Base-by-base conservation (phyloP, 2,797 vertebrate genomes). In the Atherinosoma microstoma region DNA sequence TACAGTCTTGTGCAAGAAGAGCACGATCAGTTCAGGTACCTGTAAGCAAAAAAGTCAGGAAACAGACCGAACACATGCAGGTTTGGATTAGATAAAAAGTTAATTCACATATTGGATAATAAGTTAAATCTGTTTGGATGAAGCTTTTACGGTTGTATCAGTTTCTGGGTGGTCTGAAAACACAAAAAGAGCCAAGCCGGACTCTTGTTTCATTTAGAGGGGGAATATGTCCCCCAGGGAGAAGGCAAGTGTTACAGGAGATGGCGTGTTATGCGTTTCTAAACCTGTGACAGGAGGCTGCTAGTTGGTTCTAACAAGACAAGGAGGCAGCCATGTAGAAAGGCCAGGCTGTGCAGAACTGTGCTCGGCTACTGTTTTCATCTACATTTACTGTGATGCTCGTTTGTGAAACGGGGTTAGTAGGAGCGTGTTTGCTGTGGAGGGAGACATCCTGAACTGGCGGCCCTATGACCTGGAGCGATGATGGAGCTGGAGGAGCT, bases 141-240 rank as follows among this genome's bases (percentile, higher is more conserved):
- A 47, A 47, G 45, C 18, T 49, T 72, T 42, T 59, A 42, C 67
- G 61, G 62, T 67, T 24, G 29, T 83, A 69, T 75, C 85, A 79
- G 72, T 89, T 84, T 88, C 82, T 93, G 94, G 93, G 94, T 95
- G 94, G 94, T 94, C 94, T 85, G 4, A 63, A 71, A 83, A 59
- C 47, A 76, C 78, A 83, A 86, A 67, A 85, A 83, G 74, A 83
- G 70, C 77, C 85, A 90, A 83, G 92, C 88, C 87, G 89, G 80
- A 84, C 76, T 72, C 73, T 22, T 73, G 1, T 89, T 91, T 89
- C 72, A 73, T 75, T 88, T 58, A 80, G 67, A 85, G 62, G 63
- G 81, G 70, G 70, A 79, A 49, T 42, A 76, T 8, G 63, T 92
- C 92, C 93, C 91, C 69, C 67, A 69, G 94, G 94, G 92, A 90